Conservation (phyloP, 2,888 invertebrate species). For the Tanytarsus gracilentus region DNA sequence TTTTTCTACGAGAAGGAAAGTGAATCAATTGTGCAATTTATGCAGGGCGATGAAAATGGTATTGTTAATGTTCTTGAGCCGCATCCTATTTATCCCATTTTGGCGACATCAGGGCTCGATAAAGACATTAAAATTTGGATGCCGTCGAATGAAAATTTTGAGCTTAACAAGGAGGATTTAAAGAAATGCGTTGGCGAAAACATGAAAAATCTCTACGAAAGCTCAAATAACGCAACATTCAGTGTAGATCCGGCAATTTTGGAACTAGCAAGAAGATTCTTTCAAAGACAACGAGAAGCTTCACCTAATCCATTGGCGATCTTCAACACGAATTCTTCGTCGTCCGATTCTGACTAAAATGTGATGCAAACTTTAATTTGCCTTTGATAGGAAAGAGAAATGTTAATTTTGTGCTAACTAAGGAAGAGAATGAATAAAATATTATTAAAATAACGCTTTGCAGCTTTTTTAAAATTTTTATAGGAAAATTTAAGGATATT, state of each 20-base stretch:
- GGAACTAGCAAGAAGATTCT: conserved; percentile 17
- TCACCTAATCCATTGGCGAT: not conserved
- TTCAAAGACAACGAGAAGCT: conserved; percentile 1
- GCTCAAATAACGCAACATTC: not conserved
- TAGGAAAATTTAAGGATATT: no score
- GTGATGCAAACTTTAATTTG: no score
- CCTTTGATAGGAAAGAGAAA: no score
- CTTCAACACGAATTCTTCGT: not conserved
- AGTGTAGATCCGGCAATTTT: conserved; percentile 17
- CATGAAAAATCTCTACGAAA: conserved; percentile 13
- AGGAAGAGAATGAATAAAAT: no score
- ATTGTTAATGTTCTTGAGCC: conserved; percentile 89
- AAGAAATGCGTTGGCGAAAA: conserved; percentile 34
- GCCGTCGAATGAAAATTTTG: conserved; percentile 53
- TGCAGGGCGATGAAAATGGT: conserved; percentile 70
- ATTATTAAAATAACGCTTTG: no score
- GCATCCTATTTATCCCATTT: conserved; percentile 75
- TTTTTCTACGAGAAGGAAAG: conserved; percentile 85
- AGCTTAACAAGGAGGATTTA: conserved; percentile 35
- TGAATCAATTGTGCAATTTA: conserved; percentile 82
- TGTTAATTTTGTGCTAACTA: no score
- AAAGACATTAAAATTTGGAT: conserved; percentile 90
- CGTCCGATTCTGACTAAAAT: not conserved
- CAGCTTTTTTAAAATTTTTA: no score
- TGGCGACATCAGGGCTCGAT: conserved; percentile 83